These are phyloP conservation scores for Philereme vetulata DNA, from an alignment of 2,888 invertebrate genomes.

Conservation along the genomic window DNA sequence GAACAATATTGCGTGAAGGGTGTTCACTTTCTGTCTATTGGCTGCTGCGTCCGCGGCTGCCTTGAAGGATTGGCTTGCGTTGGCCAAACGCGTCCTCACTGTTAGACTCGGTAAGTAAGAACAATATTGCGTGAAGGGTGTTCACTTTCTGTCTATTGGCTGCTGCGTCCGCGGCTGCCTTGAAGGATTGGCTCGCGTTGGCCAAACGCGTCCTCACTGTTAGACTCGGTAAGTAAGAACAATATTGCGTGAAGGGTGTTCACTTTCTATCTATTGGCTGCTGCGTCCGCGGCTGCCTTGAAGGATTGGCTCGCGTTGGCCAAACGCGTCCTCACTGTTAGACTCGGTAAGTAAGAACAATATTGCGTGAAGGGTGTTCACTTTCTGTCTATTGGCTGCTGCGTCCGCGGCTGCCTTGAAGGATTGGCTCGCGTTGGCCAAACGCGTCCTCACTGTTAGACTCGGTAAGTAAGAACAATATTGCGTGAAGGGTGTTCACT, in stretches of 20 bases:
- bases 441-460: slow-evolving; percentile 94
- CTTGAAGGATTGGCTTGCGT: slow-evolving; percentile 90
- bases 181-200: slow-evolving; percentile 92
- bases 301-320: slow-evolving; percentile 95
- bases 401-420: slow-evolving; percentile 56
- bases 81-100: slow-evolving; percentile 97
- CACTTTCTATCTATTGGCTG: slow-evolving; percentile 90
- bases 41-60: slow-evolving; percentile 70
- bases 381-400: slow-evolving; percentile 89
- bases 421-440: slow-evolving; percentile 96
- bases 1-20: slow-evolving; percentile 93
- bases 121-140: slow-evolving; percentile 95
- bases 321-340: slow-evolving; percentile 96
- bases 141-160: slow-evolving; percentile 92
- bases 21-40: slow-evolving; percentile 92
- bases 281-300: slow-evolving; percentile 57
- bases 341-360: slow-evolving; percentile 60
- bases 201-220: slow-evolving; percentile 98
- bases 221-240: slow-evolving; percentile 58
- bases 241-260: slow-evolving; percentile 98
- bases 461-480: slow-evolving; percentile 53
- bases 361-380: slow-evolving; percentile 97
- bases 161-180: slow-evolving; percentile 57
- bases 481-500: too few species aligned
- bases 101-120: slow-evolving; percentile 77